Evolutionary conservation across 2,888 invertebrate species (phyloP).

Genomic region (Drosophila leonis): DNA sequence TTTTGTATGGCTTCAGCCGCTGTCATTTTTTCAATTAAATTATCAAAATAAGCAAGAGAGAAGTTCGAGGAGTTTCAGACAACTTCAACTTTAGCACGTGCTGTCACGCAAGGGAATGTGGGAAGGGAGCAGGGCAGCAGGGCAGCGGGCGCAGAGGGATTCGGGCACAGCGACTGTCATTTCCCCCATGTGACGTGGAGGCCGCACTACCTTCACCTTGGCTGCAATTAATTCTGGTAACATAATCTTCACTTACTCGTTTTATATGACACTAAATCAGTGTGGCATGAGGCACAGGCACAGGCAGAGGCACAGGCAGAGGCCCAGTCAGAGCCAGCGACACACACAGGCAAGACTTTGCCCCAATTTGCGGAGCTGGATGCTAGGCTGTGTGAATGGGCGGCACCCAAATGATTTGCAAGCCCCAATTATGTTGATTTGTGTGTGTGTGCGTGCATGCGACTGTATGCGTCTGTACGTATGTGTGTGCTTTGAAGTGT

Average conservation of each 20-base stretch:
- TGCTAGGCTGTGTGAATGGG: constrained; percentile 40
- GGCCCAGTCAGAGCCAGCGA: background rate
- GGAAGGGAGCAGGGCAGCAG: background rate
- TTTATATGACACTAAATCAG: constrained; percentile 81
- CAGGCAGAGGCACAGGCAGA: background rate
- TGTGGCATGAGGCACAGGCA: constrained; percentile 44
- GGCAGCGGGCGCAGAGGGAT: background rate
- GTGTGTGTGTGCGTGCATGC: constrained; percentile 12
- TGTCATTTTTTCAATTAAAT: constrained; percentile 78
- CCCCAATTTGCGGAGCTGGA: constrained; percentile 20
- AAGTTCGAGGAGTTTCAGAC: constrained; percentile 33
- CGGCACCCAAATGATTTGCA: constrained; percentile 48
- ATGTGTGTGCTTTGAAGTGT: background rate
- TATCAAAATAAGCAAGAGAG: constrained; percentile 65
- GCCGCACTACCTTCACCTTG: constrained; percentile 72
- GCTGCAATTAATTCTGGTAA: constrained; percentile 82
- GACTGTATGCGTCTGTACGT: background rate
- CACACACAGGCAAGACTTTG: constrained; percentile 10
- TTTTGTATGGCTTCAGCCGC: constrained; percentile 66
- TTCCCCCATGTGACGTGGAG: constrained; percentile 27
- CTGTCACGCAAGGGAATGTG: constrained; percentile 48
- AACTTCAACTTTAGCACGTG: constrained; percentile 70
- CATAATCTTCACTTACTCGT: constrained; percentile 82
- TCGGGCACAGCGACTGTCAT: constrained; percentile 3
- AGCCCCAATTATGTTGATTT: constrained; percentile 58